Base-by-base conservation (phyloP, 2,113 vertebrate genomes). In the Protobothrops flavoviridis region DNA sequence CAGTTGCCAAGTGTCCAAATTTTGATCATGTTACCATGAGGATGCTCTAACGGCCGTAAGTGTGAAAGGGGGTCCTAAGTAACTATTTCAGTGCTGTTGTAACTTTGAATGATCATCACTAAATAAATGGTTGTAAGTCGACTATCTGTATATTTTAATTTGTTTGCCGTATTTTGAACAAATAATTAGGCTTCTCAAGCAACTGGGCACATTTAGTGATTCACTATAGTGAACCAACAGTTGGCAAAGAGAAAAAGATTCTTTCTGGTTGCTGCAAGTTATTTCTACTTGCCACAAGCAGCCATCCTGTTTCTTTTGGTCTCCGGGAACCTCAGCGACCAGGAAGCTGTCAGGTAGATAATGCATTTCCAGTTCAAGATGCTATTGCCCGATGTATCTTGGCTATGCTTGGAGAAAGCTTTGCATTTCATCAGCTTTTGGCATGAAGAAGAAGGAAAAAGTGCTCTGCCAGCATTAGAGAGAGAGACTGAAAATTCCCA, bases 401-500 rank as follows among this genome's bases (percentile, higher is more conserved):
- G 13, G 33, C 45, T 87, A 29, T 74, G n/a, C 33, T 74, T 10
- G 13, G 61, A 74, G 50, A 45, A 39, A n/a, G 61, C 50, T 55
- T 81, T 92, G 15, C 61, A 81, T 92, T 89, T 89, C 87, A 81
- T 92, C 91, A 92, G 43, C 50, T 43, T 56, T 81, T 88, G 87
- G 87, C 91, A 88, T 88, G 39, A 39, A 61, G 91, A 61, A 91
- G 85, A 59, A 92, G 91, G 33, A 6, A 23, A 55, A 53, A 74
- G 33, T 55, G 59, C 59, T n/a, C 59, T 12, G 48, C n/a, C 50
- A 45, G 61, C 87, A 74, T 45, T 50, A 45, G 29, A n/a, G 33
- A 56, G 50, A 69, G 33, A 56, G 50, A 69, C 48, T 45, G 26
- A 92, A 53, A 29, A 69, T 74, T 92, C 87, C 87, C 59, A 74